phyloP scores from a whole-genome alignment of 2,888 invertebrate species.

The Andrena flavipes region DNA sequence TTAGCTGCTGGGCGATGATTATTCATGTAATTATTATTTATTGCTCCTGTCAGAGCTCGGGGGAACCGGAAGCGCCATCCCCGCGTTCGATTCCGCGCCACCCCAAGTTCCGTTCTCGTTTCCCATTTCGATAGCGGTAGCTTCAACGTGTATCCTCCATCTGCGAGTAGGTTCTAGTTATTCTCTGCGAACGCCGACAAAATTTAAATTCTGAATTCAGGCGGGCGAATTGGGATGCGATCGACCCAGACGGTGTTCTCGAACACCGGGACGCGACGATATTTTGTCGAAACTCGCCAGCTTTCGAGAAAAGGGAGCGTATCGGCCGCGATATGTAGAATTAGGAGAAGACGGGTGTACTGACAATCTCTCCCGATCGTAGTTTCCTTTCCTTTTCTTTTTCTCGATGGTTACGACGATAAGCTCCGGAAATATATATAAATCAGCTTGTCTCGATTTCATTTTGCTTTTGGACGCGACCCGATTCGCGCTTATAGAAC shows the following conservation, averaged over 20 bases:
- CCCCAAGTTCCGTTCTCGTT: constrained; percentile 19
- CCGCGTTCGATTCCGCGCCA: constrained; percentile 15
- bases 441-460: no score
- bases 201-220: constrained; percentile 19
- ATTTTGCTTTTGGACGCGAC: no score
- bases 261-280: constrained; percentile 6
- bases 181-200: background rate
- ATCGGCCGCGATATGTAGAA: constrained; percentile 13
- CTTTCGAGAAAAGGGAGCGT: constrained; percentile 32
- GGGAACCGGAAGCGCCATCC: constrained; percentile 1
- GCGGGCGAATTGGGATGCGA: constrained; percentile 11
- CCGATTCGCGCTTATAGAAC: background rate
- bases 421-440: no score
- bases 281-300: background rate
- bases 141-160: constrained; percentile 13
- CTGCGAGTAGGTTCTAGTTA: constrained; percentile 11
- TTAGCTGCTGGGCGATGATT: constrained; percentile 21
- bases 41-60: constrained; percentile 4
- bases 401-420: background rate
- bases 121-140: constrained; percentile 15
- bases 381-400: background rate
- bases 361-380: background rate
- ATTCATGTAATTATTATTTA: constrained; percentile 42
- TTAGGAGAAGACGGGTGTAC: constrained; percentile 23
- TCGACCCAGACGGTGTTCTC: background rate